phyloP scores from a whole-genome alignment of 35 echinoderm and acorn worm species.

The Diadema setosum region DNA sequence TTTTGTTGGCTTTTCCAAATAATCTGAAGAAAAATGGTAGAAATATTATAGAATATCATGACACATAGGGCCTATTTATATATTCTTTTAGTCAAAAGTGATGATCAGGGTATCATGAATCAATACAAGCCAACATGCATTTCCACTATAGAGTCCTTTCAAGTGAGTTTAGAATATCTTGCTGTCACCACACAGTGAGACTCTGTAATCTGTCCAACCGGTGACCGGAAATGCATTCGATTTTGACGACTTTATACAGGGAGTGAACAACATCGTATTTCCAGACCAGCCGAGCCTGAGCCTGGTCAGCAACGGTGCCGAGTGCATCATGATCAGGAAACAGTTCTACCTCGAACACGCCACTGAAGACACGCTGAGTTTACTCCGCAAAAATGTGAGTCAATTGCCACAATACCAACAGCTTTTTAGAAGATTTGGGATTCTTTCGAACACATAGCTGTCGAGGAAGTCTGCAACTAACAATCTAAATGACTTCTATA shows the following conservation, averaged over 20 bases:
- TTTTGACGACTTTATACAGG: not conserved
- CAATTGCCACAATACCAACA: no score
- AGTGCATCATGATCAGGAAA: conserved; percentile 81
- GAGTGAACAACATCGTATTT: conserved; percentile 55
- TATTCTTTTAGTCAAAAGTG: not conserved
- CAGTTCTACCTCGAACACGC: conserved; percentile 77
- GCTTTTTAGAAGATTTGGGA: no score
- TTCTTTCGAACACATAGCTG: no score
- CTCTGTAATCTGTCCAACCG: not conserved
- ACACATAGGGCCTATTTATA: not conserved
- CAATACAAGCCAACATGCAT: no score
- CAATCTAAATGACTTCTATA: no score
- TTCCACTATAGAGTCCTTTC: not conserved
- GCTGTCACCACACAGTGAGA: not conserved
- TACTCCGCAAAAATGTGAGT: conserved; percentile 62
- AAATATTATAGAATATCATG: no score
- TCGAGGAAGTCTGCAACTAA: no score
- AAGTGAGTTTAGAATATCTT: not conserved
- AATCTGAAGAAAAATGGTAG: no score
- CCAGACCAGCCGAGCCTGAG: conserved; percentile 71
- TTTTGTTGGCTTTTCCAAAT: no score
- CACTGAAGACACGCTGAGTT: conserved; percentile 43
- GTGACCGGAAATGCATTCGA: not conserved
- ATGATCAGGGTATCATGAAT: no score
- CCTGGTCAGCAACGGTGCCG: conserved; percentile 75